Evolutionary conservation across 2,113 vertebrate genomes (phyloP).

Genomic region (Alces alces): DNA sequence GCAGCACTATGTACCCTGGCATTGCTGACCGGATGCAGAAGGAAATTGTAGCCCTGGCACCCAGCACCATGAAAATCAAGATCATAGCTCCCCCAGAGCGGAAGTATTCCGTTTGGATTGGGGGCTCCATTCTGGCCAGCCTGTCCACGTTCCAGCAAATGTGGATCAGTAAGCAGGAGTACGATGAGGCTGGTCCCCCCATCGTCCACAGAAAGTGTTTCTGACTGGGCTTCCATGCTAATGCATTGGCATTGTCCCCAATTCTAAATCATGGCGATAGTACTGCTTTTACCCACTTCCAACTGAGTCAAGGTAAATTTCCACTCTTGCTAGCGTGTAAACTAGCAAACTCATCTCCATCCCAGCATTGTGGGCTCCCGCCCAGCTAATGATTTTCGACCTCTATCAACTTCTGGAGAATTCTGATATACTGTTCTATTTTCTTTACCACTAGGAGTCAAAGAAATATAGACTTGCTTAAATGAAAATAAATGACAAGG

Average conservation of each 20-base stretch:
- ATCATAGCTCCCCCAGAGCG: conserved; percentile 72
- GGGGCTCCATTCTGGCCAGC: conserved; percentile 80
- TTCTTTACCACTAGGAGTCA: not conserved
- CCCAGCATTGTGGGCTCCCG: not conserved
- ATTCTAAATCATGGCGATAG: not conserved
- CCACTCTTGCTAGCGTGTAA: not conserved
- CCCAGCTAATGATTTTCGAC: not conserved
- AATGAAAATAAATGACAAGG: not conserved
- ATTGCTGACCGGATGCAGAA: conserved; percentile 80
- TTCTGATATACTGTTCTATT: not conserved
- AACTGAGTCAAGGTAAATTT: not conserved
- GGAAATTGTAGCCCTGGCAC: conserved; percentile 69
- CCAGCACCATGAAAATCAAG: conserved; percentile 79
- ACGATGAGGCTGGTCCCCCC: conserved; percentile 80
- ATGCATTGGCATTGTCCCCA: not conserved
- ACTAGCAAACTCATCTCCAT: not conserved
- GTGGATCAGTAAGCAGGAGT: conserved; percentile 86
- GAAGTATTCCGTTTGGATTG: conserved; percentile 79
- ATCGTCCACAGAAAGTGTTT: conserved; percentile 80
- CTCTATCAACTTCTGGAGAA: not conserved
- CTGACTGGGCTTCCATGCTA: conserved; percentile 23
- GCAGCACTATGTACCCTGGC: conserved; percentile 81
- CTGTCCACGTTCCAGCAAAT: conserved; percentile 83
- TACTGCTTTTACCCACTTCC: not conserved
- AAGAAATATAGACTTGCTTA: not conserved